Percentiles rank a stretch among this genome's conserved stretches.
Evolutionary conservation across 1,140 invertebrate genomes (phyloP).

Genomic region (Coptotermes formosanus): DNA sequence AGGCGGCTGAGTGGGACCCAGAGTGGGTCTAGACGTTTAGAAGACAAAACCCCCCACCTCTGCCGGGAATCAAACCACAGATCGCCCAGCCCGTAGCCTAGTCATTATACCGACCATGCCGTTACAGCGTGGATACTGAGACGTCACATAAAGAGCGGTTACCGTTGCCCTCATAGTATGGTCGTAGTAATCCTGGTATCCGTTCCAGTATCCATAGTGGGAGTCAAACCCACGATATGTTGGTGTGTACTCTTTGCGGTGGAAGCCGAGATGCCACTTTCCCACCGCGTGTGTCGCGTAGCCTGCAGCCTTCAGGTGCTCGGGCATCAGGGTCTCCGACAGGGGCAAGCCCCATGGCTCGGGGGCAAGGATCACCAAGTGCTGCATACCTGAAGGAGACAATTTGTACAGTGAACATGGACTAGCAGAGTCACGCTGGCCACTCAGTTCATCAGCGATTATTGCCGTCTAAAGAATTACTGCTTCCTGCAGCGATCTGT

Average conservation of each 20-base stretch:
- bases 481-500: too few relatives aligned
- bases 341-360: constrained; percentile 72
- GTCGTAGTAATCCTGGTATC: constrained; percentile 79
- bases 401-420: too few relatives aligned
- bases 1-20: too few relatives aligned
- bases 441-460: too few relatives aligned
- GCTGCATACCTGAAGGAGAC: constrained; percentile 66
- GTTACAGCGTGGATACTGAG: background rate
- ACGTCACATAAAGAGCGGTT: constrained; percentile 35
- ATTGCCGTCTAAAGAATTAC: too few relatives aligned
- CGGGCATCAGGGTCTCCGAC: constrained; percentile 67
- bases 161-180: constrained; percentile 61
- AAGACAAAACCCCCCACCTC: too few relatives aligned
- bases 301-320: constrained; percentile 71
- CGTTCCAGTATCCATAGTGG: constrained; percentile 82
- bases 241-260: constrained; percentile 69
- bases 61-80: too few relatives aligned
- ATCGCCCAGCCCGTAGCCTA: too few relatives aligned
- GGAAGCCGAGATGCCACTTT: constrained; percentile 86
- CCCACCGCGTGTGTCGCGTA: constrained; percentile 83
- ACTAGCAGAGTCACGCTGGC: too few relatives aligned
- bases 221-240: constrained; percentile 76
- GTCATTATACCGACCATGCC: too few relatives aligned
- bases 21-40: too few relatives aligned
- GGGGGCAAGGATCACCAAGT: constrained; percentile 68